Evolutionary conservation across 1,140 invertebrate genomes (phyloP), one percentile per base, ranked within the genome.

Genomic region (Drosophila sproati): DNA sequence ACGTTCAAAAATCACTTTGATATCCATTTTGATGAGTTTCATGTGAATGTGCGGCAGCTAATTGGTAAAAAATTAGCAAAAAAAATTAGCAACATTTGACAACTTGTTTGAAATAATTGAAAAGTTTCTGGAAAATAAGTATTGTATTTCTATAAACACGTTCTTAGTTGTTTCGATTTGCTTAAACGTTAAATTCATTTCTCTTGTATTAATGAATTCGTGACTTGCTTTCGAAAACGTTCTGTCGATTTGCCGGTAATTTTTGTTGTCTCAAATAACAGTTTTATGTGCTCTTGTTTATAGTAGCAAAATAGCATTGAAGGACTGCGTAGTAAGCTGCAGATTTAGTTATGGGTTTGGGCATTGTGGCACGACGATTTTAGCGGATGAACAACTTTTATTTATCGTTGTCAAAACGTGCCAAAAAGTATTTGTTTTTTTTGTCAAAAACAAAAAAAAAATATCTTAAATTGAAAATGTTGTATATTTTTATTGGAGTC

Each of bases 341-440:
- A 47, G 29, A 35, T 51, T 57, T 5, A 48, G 41, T n/a, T 39
- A 45, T 3, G 20, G 12, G 5, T 12, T 32, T n/a, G 39, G 10
- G 20, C 20, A 20, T 20, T 20, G 20, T 20, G 20, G 20, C 20
- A 20, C 20, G 20, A 20, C 50, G 68, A 55, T 73, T 78, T 66
- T 50, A 59, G 52, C 76, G 80, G 61, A 67, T 80, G 69, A 48
- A 41, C 60, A 63, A 68, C 64, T 79, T 71, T 66, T 48, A 71
- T 79, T 75, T 74, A 77, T 74, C 73, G 82, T 74, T 66, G 64
- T 74, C 74, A 66, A 82, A 81, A 81, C 78, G 70, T 82, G 75
- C 61, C 74, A 76, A 56, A 79, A 82, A 82, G 50, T 82, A 20
- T 20, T 20, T 20, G n/a, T 12, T 82, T 83, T 47, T 20, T 41